A percentile compares a stretch with the other conserved stretches of the same genome.
Conservation (phyloP, 2,888 invertebrate species). For the Teleogryllus oceanicus region DNA sequence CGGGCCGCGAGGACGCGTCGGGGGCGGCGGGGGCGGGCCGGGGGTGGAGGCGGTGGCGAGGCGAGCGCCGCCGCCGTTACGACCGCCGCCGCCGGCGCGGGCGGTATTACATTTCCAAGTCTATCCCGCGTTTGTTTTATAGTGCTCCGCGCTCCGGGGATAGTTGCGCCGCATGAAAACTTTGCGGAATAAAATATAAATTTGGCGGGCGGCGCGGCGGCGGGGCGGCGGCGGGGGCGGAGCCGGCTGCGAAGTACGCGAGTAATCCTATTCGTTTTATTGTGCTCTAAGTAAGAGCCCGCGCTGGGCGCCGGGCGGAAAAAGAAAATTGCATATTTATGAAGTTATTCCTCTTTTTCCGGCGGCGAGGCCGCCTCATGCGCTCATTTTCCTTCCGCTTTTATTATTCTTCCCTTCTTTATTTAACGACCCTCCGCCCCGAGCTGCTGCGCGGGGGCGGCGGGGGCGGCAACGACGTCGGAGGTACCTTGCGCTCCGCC, state of each 20-base stretch:
- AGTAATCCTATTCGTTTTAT: constrained; percentile 34
- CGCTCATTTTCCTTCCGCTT: constrained; percentile 36
- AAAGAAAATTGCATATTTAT: constrained; percentile 38
- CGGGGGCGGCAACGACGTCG: background rate
- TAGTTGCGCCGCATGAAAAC: constrained; percentile 18
- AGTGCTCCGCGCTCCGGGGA: background rate
- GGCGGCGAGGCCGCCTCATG: constrained; percentile 31
- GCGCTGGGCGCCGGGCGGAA: constrained; percentile 25
- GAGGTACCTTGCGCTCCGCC: background rate
- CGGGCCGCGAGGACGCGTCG: no score
- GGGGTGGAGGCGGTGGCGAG: background rate
- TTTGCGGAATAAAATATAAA: constrained; percentile 18
- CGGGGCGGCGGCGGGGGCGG: background rate
- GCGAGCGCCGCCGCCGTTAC: background rate
- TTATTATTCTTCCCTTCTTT: constrained; percentile 37
- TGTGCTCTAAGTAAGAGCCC: constrained; percentile 23
- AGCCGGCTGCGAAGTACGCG: constrained; percentile 19
- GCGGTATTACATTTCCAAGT: constrained; percentile 18
- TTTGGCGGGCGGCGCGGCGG: constrained; percentile 9
- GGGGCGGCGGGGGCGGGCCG: background rate
- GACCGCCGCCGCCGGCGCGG: background rate
- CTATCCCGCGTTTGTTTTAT: constrained; percentile 18
- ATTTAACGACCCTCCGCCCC: constrained; percentile 36
- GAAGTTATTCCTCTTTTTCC: constrained; percentile 36
- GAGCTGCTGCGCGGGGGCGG: background rate